Evolutionary conservation across 2,888 invertebrate genomes (phyloP).

Genomic region (Caenorhabditis plicata): DNA sequence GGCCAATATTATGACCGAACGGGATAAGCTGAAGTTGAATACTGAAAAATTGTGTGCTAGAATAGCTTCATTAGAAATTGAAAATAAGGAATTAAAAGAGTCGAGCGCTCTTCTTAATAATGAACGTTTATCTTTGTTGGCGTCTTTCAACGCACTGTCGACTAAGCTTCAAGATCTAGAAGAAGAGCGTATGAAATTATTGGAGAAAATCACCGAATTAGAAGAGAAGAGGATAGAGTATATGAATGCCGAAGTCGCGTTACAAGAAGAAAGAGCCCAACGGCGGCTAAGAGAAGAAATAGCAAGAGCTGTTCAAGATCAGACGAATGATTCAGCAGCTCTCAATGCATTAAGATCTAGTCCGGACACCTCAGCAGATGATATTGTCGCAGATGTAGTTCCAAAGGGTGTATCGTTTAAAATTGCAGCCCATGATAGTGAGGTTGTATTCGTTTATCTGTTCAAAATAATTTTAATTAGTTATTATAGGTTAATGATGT

Average conservation of each 20-base stretch:
- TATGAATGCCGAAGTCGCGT: constrained; percentile 39
- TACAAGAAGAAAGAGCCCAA: constrained; percentile 30
- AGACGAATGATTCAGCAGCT: constrained; percentile 4
- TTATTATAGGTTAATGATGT: constrained; percentile 84
- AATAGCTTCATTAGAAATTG: not conserved
- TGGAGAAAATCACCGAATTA: constrained; percentile 84
- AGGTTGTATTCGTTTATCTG: constrained; percentile 1
- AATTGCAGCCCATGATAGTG: constrained; percentile 21
- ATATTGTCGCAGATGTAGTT: constrained; percentile 25
- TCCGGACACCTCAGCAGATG: constrained; percentile 19
- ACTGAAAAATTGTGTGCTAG: constrained; percentile 8
- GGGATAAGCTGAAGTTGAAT: constrained; percentile 3
- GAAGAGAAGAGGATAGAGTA: constrained; percentile 71
- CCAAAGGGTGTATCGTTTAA: constrained; percentile 22
- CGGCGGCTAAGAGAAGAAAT: constrained; percentile 26
- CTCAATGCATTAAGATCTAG: constrained; percentile 5
- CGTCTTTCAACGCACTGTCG: constrained; percentile 7
- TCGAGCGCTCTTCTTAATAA: constrained; percentile 5
- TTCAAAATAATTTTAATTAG: not conserved
- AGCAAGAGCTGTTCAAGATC: constrained; percentile 18
- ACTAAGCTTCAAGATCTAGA: constrained; percentile 85
- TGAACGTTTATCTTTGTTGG: constrained; percentile 13
- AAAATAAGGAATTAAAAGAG: constrained; percentile 11
- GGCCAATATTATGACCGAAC: constrained; percentile 2
- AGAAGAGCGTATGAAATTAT: constrained; percentile 83